Evolutionary conservation across 2,113 vertebrate genomes (phyloP).

Genomic region (Oryzias woworae): DNA sequence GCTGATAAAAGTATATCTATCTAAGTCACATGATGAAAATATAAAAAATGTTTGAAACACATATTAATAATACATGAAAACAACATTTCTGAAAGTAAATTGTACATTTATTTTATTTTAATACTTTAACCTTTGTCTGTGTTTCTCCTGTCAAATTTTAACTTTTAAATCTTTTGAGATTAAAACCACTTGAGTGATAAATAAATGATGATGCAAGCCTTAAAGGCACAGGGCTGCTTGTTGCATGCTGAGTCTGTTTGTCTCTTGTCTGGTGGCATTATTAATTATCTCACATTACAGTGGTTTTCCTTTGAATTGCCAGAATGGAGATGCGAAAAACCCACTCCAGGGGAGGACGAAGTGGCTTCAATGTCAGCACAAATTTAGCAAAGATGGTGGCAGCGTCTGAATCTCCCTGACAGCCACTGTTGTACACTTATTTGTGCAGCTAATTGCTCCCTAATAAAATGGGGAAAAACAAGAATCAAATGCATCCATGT

Average conservation of each 20-base stretch:
- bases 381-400: conserved; percentile 10
- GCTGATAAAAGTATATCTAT: conserved; percentile 43
- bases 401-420: conserved; percentile 36
- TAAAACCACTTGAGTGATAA: conserved; percentile 27
- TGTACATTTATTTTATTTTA: neutral
- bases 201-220: conserved; percentile 30
- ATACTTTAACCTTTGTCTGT: neutral
- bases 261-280: conserved; percentile 21
- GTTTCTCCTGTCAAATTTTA: neutral
- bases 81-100: too few relatives aligned
- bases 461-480: conserved; percentile 41
- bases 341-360: neutral
- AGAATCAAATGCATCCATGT: conserved; percentile 15
- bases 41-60: too few relatives aligned
- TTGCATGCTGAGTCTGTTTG: conserved; percentile 5
- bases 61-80: too few relatives aligned
- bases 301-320: conserved; percentile 22
- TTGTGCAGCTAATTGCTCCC: conserved; percentile 48
- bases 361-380: conserved; percentile 19
- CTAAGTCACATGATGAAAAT: neutral
- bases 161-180: conserved; percentile 13
- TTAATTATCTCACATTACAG: conserved; percentile 18
- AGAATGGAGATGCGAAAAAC: conserved; percentile 18
- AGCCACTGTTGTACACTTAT: conserved; percentile 21
- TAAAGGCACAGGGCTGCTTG: conserved; percentile 18